Evolutionary conservation across 2,888 invertebrate genomes (phyloP), one percentile per base, ranked within the genome.

Genomic region (Drosophila demipolita): DNA sequence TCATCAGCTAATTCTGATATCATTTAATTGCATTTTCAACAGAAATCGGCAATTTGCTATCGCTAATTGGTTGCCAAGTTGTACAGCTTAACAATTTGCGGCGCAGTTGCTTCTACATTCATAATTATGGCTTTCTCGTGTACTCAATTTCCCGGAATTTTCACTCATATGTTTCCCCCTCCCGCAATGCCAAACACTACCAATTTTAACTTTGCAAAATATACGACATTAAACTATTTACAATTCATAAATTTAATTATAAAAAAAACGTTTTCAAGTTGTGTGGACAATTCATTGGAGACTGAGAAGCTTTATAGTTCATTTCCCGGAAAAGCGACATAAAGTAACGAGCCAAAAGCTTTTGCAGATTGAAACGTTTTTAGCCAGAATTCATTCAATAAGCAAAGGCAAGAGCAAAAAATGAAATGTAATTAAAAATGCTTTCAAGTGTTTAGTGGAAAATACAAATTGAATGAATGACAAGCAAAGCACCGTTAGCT

Each of bases 261-360:
- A 40, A 52, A 20, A 20, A 15, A 42, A 20, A 45, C 15, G 7
- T 32, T 32, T 36, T 42, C 29, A n/a, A 64, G 42, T 45, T 9
- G 65, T 53, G 23, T 49, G 66, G 32, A 54, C 62, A 70, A 70
- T 17, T 20, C 36, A 48, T 62, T 68, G 38, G 29, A 29, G 38
- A 3, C 20, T 36, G 26, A 57, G 53, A 55, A 53, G 33, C 36
- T 35, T 38, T 36, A 33, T 17, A 33, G 40, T 50, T 26, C n/a
- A 65, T 69, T 80, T 80, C 80, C 77, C 73, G 79, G 79, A 79
- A 79, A 73, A 77, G 66, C 66, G 62, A 57, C 69, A 73, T 62
- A 42, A 60, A 59, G 48, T 54, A 40, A 52, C 20, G 17, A 55
- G 35, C 35, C 32, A 70, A 70, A 70, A 53, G 68, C 49, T 66